Evolutionary conservation across 37 sponge, comb jelly and placozoan species (phyloP).

Genomic region (Diacarnus erythraeanus): DNA sequence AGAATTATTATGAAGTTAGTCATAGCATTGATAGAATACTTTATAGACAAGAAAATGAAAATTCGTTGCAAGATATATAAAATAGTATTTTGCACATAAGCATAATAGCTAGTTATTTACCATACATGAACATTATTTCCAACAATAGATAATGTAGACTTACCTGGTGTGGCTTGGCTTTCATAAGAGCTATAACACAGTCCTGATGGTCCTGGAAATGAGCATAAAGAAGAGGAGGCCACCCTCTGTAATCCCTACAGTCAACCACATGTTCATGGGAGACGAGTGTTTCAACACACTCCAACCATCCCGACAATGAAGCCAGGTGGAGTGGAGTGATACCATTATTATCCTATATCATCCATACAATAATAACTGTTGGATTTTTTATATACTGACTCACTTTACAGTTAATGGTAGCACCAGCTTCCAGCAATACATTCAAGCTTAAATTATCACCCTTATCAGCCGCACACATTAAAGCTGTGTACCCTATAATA

Average conservation of each 20-base stretch:
- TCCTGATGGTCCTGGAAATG: constrained; percentile 48
- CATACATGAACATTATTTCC: no score
- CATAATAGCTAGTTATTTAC: no score
- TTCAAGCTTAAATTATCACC: constrained; percentile 10
- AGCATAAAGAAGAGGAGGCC: constrained; percentile 72
- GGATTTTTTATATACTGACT: no score
- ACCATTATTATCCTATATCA: constrained; percentile 15
- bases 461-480: constrained; percentile 36
- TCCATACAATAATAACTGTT: no score
- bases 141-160: no score
- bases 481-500: constrained; percentile 47
- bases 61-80: no score
- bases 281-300: constrained; percentile 49
- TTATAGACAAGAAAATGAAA: no score
- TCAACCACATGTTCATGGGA: constrained; percentile 53
- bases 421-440: constrained; percentile 34
- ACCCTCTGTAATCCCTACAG: constrained; percentile 47
- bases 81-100: no score
- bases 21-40: no score
- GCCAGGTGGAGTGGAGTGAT: constrained; percentile 55
- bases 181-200: constrained; percentile 54
- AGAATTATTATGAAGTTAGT: no score
- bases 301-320: constrained; percentile 34
- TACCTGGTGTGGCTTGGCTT: constrained; percentile 59
- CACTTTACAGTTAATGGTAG: constrained; percentile 29